phyloP scores from a whole-genome alignment of 1,140 invertebrate species.

The Dendrolimus kikuchii region DNA sequence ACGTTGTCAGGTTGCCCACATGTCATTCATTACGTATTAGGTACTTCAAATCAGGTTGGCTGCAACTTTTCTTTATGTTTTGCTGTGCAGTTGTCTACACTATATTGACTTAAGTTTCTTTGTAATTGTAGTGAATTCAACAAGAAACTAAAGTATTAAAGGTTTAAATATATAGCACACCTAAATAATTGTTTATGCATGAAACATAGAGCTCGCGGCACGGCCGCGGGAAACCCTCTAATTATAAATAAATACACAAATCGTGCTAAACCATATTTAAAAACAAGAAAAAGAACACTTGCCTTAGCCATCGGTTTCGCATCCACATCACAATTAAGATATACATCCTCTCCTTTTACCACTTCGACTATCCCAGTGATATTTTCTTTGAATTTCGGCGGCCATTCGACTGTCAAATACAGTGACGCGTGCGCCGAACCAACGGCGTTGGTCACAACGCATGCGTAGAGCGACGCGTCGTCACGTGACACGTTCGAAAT shows the following conservation, averaged over 20 bases:
- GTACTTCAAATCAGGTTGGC: too few relatives aligned
- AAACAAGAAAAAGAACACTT: constrained; percentile 7
- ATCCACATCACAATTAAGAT: constrained; percentile 51
- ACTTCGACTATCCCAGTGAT: constrained; percentile 8
- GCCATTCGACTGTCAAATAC: constrained; percentile 43
- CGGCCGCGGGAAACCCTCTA: too few relatives aligned
- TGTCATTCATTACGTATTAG: too few relatives aligned
- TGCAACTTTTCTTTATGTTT: too few relatives aligned
- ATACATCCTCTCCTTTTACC: constrained; percentile 34
- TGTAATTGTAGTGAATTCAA: too few relatives aligned
- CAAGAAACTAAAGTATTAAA: too few relatives aligned
- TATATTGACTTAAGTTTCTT: too few relatives aligned
- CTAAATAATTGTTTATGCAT: too few relatives aligned
- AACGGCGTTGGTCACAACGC: constrained; percentile 43
- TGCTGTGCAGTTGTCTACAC: too few relatives aligned
- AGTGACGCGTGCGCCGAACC: constrained; percentile 32
- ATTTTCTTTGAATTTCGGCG: constrained; percentile 23
- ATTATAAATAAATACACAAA: not conserved
- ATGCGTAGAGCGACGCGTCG: constrained; percentile 38
- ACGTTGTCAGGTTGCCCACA: too few relatives aligned
- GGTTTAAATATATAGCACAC: too few relatives aligned
- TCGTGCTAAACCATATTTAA: not conserved
- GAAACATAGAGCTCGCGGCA: too few relatives aligned
- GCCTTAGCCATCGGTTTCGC: constrained; percentile 55
- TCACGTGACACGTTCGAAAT: constrained; percentile 41